Evolutionary conservation across 2,797 vertebrate species (phyloP).

Genomic region (Notamacropus eugenii): DNA sequence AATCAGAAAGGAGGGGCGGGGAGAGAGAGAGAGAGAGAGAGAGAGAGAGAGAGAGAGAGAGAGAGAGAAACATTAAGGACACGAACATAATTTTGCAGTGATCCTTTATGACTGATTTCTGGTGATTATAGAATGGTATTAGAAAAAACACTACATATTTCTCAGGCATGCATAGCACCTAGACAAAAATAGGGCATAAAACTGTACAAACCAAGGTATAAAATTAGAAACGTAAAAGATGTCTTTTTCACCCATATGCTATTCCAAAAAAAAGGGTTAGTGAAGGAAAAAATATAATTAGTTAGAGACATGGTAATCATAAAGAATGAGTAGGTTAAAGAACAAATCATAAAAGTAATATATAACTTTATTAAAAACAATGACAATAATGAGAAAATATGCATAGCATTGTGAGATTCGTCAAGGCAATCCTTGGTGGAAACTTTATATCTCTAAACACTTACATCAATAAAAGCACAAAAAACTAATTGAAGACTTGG

Average conservation of each 20-base stretch:
- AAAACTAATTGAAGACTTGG: neutral
- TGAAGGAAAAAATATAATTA: neutral
- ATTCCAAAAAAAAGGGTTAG: neutral
- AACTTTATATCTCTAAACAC: neutral
- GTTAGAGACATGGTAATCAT: neutral
- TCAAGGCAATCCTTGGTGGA: neutral
- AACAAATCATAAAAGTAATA: neutral
- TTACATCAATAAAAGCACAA: neutral
- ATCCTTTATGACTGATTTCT: neutral
- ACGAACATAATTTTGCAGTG: neutral
- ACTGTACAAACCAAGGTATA: neutral
- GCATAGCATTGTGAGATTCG: neutral
- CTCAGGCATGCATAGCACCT: neutral
- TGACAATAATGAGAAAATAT: neutral
- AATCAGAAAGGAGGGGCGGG: no score
- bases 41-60: no score
- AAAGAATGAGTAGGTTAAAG: neutral
- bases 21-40: neutral
- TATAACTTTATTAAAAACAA: neutral
- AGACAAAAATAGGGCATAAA: neutral
- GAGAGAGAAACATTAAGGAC: neutral
- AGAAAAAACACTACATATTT: neutral
- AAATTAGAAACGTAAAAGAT: neutral
- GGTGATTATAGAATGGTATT: neutral
- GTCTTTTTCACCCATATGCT: neutral